phyloP scores from a whole-genome alignment of 2,113 vertebrate genomes.

The Cacatua alba region DNA sequence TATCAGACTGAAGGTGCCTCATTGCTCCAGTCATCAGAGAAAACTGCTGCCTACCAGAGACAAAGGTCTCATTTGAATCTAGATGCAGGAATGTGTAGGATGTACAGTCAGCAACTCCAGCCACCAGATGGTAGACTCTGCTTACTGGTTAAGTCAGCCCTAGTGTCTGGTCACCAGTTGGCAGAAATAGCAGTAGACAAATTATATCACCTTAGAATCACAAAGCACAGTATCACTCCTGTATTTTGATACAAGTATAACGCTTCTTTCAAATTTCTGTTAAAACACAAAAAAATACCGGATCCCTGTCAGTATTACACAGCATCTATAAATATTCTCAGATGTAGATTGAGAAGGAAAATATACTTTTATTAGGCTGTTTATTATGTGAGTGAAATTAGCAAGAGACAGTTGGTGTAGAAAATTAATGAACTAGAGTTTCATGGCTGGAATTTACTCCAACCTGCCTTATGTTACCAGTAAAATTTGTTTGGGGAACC shows the following conservation, averaged over 20 bases:
- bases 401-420: constrained; percentile 74
- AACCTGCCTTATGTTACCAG: constrained; percentile 72
- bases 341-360: constrained; percentile 61
- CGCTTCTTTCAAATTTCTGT: constrained; percentile 6
- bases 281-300: neutral
- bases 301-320: constrained; percentile 35
- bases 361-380: constrained; percentile 73
- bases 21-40: neutral
- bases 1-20: neutral
- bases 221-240: constrained; percentile 33
- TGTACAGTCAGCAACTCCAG: constrained; percentile 57
- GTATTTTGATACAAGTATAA: constrained; percentile 15
- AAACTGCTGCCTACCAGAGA: neutral
- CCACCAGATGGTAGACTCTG: constrained; percentile 75
- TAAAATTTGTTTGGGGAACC: constrained; percentile 73
- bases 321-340: constrained; percentile 67
- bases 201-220: constrained; percentile 68
- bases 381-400: constrained; percentile 73
- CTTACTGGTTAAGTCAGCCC: constrained; percentile 71
- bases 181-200: constrained; percentile 64
- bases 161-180: constrained; percentile 73
- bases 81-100: constrained; percentile 13
- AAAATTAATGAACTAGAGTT: constrained; percentile 77
- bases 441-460: constrained; percentile 72
- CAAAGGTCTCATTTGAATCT: constrained; percentile 31